These are phyloP conservation scores for Halotydeus destructor DNA, from an alignment of 1,140 invertebrate species.

Conservation along the genomic window DNA sequence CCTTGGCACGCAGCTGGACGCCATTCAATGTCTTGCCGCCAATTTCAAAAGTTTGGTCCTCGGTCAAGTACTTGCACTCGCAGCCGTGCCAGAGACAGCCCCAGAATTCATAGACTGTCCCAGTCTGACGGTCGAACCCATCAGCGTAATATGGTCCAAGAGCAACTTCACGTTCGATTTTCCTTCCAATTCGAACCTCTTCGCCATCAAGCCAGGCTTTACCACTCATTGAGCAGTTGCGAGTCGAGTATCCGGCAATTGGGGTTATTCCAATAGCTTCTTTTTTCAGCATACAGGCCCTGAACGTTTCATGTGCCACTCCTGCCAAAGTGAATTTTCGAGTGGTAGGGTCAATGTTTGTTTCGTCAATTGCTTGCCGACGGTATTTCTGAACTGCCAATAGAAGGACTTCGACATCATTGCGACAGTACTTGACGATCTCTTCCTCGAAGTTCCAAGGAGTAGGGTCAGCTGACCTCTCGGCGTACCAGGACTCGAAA, in stretches of 20 bases:
- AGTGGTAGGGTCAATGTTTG: neutral
- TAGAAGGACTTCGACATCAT: neutral
- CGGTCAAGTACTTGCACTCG: neutral
- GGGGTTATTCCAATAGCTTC: neutral
- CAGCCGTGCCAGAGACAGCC: conserved; percentile 7
- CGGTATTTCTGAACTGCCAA: neutral
- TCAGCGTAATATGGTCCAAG: conserved; percentile 1
- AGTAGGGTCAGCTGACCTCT: neutral
- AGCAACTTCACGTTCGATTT: neutral
- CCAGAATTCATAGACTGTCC: conserved; percentile 1
- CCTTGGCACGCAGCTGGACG: no score
- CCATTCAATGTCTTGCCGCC: no score
- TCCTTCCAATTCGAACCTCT: neutral
- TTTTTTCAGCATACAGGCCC: neutral
- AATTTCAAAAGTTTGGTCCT: no score
- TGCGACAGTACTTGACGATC: neutral
- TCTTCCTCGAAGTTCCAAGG: conserved; percentile 1
- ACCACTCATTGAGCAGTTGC: neutral
- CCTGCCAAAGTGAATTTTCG: neutral
- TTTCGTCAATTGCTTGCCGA: neutral
- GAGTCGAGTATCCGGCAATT: neutral
- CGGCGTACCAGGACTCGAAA: neutral
- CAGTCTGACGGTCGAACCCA: neutral
- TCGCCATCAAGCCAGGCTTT: neutral
- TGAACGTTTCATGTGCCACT: neutral